phyloP scores from a whole-genome alignment of 2,113 vertebrate species.

The Enhydra lutris region DNA sequence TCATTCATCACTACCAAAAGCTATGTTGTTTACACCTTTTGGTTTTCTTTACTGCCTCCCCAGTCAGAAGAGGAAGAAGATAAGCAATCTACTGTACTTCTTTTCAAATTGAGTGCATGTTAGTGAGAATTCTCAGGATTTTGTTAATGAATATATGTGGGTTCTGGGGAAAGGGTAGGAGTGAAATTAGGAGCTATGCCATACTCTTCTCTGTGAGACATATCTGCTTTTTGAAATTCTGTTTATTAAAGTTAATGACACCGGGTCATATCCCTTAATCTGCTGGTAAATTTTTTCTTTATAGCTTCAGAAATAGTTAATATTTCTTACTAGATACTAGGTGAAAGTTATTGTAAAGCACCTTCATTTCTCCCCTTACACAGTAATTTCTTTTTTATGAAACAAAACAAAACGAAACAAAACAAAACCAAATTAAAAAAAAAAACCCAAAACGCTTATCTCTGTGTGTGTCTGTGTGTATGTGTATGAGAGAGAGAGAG shows the following conservation, averaged over 20 bases:
- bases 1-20: neutral
- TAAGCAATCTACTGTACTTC: neutral
- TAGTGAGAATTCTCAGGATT: neutral
- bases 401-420: neutral
- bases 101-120: neutral
- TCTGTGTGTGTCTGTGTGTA: neutral
- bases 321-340: neutral
- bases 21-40: neutral
- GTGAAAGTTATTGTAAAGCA: neutral
- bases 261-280: neutral
- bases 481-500: neutral
- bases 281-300: neutral
- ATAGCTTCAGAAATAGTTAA: neutral
- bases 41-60: neutral
- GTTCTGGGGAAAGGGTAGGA: neutral
- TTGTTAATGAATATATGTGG: neutral
- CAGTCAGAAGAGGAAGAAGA: neutral
- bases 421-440: no score
- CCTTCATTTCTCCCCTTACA: neutral
- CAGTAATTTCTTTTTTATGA: neutral
- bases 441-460: neutral
- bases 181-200: neutral
- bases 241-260: neutral
- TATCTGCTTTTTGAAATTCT: neutral
- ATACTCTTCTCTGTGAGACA: neutral